Evolutionary conservation across 2,888 invertebrate genomes (phyloP).

Genomic region (Ormyrus rosae): DNA sequence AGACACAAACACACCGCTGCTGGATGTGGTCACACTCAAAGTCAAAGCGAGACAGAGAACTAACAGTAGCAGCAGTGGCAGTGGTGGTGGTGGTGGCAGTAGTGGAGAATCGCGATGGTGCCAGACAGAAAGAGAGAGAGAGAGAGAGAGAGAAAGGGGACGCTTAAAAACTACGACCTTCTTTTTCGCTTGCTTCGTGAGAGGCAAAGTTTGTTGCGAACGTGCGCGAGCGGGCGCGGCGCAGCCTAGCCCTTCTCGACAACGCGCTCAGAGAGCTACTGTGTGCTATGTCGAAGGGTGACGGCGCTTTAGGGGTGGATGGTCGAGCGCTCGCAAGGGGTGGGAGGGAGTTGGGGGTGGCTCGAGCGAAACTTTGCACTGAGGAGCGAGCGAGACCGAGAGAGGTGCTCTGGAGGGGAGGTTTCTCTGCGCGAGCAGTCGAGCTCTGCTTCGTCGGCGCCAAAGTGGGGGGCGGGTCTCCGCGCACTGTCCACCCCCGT

Average conservation of each 20-base stretch:
- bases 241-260: constrained; percentile 69
- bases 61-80: not conserved
- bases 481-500: constrained; percentile 74
- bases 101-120: constrained; percentile 23
- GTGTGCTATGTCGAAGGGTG: constrained; percentile 73
- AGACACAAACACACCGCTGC: constrained; percentile 41
- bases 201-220: constrained; percentile 47
- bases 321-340: constrained; percentile 22
- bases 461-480: constrained; percentile 75
- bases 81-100: constrained; percentile 8
- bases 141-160: too few relatives aligned
- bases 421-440: constrained; percentile 69
- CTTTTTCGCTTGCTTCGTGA: constrained; percentile 24
- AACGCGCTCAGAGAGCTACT: constrained; percentile 74
- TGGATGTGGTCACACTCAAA: not conserved
- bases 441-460: constrained; percentile 67
- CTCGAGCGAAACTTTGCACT: constrained; percentile 29
- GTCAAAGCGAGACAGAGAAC: constrained; percentile 8
- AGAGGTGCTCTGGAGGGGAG: constrained; percentile 64
- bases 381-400: constrained; percentile 29
- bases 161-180: constrained; percentile 49
- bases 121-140: constrained; percentile 19
- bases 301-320: constrained; percentile 68
- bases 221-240: constrained; percentile 55
- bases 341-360: constrained; percentile 58